Conservation (phyloP, 2,113 vertebrate species). For the Sylvilagus bachmani region DNA sequence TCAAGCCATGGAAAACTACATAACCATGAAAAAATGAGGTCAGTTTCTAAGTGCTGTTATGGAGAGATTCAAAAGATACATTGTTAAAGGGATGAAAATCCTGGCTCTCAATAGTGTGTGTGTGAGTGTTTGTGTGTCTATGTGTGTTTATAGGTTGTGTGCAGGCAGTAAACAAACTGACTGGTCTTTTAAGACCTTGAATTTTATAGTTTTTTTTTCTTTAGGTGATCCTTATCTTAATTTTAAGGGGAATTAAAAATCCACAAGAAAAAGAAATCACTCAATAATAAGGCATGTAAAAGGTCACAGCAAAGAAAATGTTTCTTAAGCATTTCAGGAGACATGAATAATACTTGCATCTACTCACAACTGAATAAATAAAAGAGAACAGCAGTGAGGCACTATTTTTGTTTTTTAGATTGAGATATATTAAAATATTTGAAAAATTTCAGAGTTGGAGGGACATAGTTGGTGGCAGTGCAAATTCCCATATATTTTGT, state of each 20-base stretch:
- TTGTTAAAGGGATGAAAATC: neutral
- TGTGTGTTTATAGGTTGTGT: neutral
- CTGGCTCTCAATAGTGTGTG: neutral
- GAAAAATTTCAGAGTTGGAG: neutral
- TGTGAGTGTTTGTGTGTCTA: neutral
- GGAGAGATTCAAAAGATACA: neutral
- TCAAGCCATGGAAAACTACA: neutral
- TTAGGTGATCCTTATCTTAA: neutral
- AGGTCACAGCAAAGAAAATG: neutral
- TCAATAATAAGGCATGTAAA: neutral
- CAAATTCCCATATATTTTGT: conserved; percentile 1
- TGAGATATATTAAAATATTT: conserved; percentile 23
- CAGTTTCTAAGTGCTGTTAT: neutral
- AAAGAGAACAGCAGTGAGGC: conserved; percentile 1
- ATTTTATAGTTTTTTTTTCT: neutral
- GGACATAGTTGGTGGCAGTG: neutral
- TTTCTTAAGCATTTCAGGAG: neutral
- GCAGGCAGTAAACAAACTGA: neutral
- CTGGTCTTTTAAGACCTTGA: neutral
- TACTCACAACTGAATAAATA: conserved; percentile 23
- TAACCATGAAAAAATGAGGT: neutral
- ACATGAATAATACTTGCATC: neutral
- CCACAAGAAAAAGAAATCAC: neutral
- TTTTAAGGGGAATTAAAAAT: neutral
- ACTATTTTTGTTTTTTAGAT: neutral